Conservation (phyloP, 2,888 invertebrate genomes). For the Girardia tigrina region DNA sequence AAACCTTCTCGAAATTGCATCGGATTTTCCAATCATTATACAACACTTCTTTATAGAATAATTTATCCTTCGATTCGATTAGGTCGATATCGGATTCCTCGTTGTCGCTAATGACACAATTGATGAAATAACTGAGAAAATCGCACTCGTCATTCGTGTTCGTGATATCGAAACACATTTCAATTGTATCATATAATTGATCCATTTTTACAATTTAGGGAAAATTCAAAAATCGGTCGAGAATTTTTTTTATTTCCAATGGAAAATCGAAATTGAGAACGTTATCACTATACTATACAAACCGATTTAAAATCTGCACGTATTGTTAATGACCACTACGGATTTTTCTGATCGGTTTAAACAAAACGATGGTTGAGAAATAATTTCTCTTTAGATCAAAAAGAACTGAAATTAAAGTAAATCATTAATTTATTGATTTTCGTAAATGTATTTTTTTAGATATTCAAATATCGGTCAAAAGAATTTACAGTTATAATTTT, state of each 20-base stretch:
- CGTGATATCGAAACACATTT: conserved; percentile 8
- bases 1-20: conserved; percentile 12
- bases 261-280: too few relatives aligned
- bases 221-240: too few relatives aligned
- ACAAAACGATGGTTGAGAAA: not conserved
- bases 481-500: too few relatives aligned
- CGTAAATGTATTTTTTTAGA: not conserved
- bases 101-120: conserved; percentile 6
- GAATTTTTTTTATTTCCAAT: too few relatives aligned
- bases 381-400: too few relatives aligned
- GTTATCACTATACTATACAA: conserved; percentile 8
- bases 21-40: not conserved
- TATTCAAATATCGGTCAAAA: not conserved
- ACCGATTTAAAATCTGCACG: not conserved
- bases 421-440: too few relatives aligned
- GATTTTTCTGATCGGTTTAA: not conserved
- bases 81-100: not conserved
- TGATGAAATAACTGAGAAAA: not conserved
- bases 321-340: conserved; percentile 13
- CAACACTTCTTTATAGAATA: conserved; percentile 3
- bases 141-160: conserved; percentile 4
- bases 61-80: not conserved
- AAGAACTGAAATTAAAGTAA: too few relatives aligned
- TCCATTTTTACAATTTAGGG: not conserved
- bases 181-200: conserved; percentile 8